Evolutionary conservation across 2,797 vertebrate genomes (phyloP).

Genomic region (Halcyon smyrnensis): DNA sequence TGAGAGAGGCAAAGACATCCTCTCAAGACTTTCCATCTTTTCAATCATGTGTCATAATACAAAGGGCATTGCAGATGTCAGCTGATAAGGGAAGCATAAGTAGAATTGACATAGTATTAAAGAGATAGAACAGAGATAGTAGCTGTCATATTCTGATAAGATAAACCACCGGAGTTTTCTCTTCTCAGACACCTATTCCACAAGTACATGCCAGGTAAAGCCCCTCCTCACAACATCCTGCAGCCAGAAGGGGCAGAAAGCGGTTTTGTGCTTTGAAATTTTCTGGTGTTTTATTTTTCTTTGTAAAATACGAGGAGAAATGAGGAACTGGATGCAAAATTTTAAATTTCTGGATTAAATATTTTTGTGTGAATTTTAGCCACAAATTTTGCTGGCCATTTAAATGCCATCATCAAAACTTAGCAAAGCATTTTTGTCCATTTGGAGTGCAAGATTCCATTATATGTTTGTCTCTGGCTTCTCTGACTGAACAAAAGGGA

Average conservation of each 20-base stretch:
- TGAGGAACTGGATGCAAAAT: not conserved
- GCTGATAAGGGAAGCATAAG: not conserved
- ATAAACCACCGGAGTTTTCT: not conserved
- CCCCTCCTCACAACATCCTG: not conserved
- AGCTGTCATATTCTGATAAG: not conserved
- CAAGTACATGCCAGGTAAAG: not conserved
- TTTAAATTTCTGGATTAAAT: not conserved
- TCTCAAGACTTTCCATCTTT: not conserved
- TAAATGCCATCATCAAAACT: not conserved
- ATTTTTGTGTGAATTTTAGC: not conserved
- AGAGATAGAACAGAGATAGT: not conserved
- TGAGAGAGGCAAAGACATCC: not conserved
- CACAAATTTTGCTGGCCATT: not conserved
- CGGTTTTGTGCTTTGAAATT: not conserved
- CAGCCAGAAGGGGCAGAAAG: not conserved
- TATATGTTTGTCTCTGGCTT: not conserved
- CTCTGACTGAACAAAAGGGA: not conserved
- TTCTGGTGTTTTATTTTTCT: not conserved
- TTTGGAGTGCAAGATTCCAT: not conserved
- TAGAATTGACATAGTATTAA: not conserved
- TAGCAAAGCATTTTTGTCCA: not conserved
- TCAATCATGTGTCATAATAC: not conserved
- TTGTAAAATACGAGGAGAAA: not conserved
- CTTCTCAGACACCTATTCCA: not conserved
- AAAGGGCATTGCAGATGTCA: slow-evolving; percentile 18